Percentiles rank a stretch among this genome's conserved stretches.
These are phyloP conservation scores for Phyllostomus hastatus DNA, from an alignment of 2,113 vertebrate species.

Conservation along the genomic window DNA sequence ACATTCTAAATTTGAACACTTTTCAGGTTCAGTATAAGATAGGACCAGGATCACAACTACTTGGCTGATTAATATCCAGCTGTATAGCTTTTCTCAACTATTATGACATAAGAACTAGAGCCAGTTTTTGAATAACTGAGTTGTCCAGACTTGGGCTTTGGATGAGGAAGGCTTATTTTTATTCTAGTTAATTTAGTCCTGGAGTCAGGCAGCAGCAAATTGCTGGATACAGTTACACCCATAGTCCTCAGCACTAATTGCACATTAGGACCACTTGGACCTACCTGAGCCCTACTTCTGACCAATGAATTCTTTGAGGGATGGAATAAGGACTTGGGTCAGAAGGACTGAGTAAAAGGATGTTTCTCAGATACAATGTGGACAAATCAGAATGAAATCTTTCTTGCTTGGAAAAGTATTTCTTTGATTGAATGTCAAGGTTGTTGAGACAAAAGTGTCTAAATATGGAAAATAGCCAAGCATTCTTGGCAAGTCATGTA, in stretches of 20 bases:
- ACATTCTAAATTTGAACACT: conserved; percentile 30
- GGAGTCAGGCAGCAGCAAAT: background rate
- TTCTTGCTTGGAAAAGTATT: conserved; percentile 15
- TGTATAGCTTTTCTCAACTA: conserved; percentile 37
- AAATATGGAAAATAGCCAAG: conserved; percentile 12
- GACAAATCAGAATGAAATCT: conserved; percentile 10
- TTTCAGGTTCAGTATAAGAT: conserved; percentile 22
- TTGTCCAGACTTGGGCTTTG: background rate
- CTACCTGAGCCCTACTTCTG: background rate
- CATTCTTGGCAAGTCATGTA: conserved; percentile 12
- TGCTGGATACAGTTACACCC: background rate
- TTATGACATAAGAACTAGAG: conserved; percentile 28
- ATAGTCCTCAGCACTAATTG: background rate
- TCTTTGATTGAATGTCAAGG: background rate
- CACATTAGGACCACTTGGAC: background rate
- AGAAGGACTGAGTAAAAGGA: background rate
- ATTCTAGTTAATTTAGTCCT: background rate
- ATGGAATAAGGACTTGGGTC: background rate
- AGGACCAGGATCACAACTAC: conserved; percentile 12
- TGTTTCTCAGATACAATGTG: background rate
- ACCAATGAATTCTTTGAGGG: background rate
- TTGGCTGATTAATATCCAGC: background rate
- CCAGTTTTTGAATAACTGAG: conserved; percentile 20
- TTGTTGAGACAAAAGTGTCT: background rate
- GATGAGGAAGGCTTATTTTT: conserved; percentile 6